These are phyloP conservation scores for Cerastoderma edule DNA, from an alignment of 2,888 invertebrate genomes.

Conservation along the genomic window DNA sequence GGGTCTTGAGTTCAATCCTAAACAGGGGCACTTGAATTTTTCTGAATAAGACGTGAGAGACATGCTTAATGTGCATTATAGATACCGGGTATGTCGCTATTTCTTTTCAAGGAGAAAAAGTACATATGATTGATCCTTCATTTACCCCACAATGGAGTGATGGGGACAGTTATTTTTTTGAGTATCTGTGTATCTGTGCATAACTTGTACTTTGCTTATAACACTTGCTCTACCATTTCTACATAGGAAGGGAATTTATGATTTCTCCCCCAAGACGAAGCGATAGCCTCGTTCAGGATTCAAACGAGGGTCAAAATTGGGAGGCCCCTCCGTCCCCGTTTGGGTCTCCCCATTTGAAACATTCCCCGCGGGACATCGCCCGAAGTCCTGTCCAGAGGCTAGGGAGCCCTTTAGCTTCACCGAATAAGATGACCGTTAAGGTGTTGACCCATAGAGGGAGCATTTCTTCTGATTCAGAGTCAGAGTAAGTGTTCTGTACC, in stretches of 20 bases:
- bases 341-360: conserved; percentile 39
- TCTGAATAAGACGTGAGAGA: no score
- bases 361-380: conserved; percentile 40
- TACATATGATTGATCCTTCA: no score
- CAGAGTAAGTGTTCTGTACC: conserved; percentile 42
- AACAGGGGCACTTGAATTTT: no score
- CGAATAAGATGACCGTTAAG: conserved; percentile 72
- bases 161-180: no score
- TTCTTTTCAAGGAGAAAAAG: no score
- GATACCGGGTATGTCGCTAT: no score
- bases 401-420: conserved; percentile 27
- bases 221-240: no score
- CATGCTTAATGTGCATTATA: no score
- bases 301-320: conserved; percentile 52
- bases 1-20: no score
- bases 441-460: conserved; percentile 81
- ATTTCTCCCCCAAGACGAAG: conserved; percentile 76
- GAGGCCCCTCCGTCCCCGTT: conserved; percentile 31
- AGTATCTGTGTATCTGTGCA: no score
- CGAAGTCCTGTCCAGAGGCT: conserved; percentile 44
- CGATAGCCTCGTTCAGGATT: conserved; percentile 77
- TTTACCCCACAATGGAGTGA: no score
- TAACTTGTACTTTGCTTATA: no score
- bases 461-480: conserved; percentile 80
- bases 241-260: conserved; percentile 65